Conservation (phyloP, 64 coral and sea anemone species). For the Dendrophyllia cribrosa region DNA sequence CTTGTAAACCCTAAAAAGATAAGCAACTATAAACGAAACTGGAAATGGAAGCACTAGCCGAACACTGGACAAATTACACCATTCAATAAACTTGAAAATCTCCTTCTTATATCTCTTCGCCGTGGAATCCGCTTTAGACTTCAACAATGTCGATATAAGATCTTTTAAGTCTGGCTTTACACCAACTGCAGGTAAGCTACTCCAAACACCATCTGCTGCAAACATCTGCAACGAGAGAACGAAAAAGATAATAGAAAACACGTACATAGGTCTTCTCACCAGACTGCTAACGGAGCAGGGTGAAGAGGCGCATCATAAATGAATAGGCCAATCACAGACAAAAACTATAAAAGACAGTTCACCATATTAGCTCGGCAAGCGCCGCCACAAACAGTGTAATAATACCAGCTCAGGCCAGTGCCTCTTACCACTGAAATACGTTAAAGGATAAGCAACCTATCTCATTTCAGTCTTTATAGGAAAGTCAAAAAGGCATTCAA, state of each 20-base stretch:
- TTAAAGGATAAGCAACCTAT: not conserved
- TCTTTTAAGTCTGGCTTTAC: constrained; percentile 6
- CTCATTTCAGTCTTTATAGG: not conserved
- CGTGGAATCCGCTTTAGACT: not conserved
- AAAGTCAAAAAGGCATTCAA: not conserved
- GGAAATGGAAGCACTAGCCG: not conserved
- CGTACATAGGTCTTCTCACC: too few species aligned
- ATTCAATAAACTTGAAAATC: constrained; percentile 58
- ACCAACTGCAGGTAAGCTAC: not conserved
- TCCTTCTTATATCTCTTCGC: constrained; percentile 53
- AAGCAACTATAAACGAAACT: constrained; percentile 24
- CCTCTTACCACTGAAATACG: not conserved
- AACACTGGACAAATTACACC: constrained; percentile 13
- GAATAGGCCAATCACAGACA: not conserved
- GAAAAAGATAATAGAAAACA: not conserved
- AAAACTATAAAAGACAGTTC: not conserved
- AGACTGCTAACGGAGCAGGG: too few species aligned
- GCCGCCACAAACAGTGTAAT: not conserved
- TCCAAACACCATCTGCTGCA: not conserved
- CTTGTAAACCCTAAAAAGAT: constrained; percentile 63
- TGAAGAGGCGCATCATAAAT: too few species aligned
- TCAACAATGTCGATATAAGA: constrained; percentile 5
- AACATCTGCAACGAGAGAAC: constrained; percentile 30
- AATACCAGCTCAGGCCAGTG: not conserved
- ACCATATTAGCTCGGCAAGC: not conserved